Evolutionary conservation across 2,113 vertebrate genomes (phyloP).

Genomic region (Gallinago media): DNA sequence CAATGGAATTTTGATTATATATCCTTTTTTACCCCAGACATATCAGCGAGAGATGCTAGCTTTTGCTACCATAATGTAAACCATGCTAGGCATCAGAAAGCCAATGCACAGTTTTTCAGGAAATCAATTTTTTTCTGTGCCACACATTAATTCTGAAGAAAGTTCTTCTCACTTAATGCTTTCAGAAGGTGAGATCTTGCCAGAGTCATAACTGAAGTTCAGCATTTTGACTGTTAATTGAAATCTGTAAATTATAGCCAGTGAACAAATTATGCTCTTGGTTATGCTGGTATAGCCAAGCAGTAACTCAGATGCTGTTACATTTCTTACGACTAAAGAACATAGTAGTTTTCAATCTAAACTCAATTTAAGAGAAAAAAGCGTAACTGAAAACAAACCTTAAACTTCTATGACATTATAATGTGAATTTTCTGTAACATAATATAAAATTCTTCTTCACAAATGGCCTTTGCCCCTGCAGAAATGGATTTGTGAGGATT

Average conservation of each 20-base stretch:
- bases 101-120: neutral
- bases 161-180: neutral
- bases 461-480: neutral
- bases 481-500: neutral
- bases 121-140: neutral
- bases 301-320: neutral
- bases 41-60: neutral
- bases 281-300: neutral
- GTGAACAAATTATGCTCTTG: neutral
- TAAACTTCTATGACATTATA: neutral
- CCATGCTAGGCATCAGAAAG: neutral
- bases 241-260: neutral
- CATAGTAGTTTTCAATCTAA: neutral
- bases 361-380: slow-evolving; percentile 14
- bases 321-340: neutral
- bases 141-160: neutral
- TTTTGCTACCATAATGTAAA: neutral
- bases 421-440: neutral
- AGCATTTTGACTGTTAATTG: neutral
- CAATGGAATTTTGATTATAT: neutral
- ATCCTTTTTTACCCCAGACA: neutral
- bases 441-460: neutral
- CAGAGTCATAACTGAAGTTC: neutral
- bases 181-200: neutral
- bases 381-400: neutral